Evolutionary conservation across 2,797 vertebrate genomes (phyloP).

Genomic region (Lepilemur septentrionalis): DNA sequence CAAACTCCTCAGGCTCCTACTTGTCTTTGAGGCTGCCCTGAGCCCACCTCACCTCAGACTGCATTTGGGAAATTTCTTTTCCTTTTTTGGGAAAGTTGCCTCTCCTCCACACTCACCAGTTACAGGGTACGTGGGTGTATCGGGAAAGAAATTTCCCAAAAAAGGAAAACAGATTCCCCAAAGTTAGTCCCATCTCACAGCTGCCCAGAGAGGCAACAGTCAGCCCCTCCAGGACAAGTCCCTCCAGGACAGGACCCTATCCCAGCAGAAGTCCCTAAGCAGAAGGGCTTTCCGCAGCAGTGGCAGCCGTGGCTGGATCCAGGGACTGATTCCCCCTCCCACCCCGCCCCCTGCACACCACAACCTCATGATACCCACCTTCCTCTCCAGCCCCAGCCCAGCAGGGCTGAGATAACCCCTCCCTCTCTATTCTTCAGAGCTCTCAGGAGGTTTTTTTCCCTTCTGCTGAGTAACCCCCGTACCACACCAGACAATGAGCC

Average conservation of each 20-base stretch:
- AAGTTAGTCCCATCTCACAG: slow-evolving; percentile 43
- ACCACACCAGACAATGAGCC: background rate
- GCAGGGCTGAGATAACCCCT: background rate
- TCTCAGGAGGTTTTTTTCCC: background rate
- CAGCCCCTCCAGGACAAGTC: background rate
- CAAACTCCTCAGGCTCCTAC: background rate
- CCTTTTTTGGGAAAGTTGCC: slow-evolving; percentile 66
- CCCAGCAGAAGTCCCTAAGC: background rate
- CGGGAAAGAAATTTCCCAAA: slow-evolving; percentile 58
- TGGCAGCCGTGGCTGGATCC: background rate
- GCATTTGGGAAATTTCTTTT: slow-evolving; percentile 53
- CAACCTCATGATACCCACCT: background rate
- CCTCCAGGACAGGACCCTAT: background rate
- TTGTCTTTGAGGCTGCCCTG: background rate
- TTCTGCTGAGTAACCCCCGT: background rate
- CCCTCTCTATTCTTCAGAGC: background rate
- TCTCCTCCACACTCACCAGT: slow-evolving; percentile 58
- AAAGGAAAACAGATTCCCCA: slow-evolving; percentile 55
- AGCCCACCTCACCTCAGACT: slow-evolving; percentile 48
- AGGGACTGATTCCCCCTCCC: background rate
- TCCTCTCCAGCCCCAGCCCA: background rate
- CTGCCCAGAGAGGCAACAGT: background rate
- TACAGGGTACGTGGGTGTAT: slow-evolving; percentile 55
- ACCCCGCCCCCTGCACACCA: background rate
- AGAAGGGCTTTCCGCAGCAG: background rate